These are phyloP conservation scores for Amphipyra tragopoginis DNA, from an alignment of 2,888 invertebrate species.

Conservation along the genomic window DNA sequence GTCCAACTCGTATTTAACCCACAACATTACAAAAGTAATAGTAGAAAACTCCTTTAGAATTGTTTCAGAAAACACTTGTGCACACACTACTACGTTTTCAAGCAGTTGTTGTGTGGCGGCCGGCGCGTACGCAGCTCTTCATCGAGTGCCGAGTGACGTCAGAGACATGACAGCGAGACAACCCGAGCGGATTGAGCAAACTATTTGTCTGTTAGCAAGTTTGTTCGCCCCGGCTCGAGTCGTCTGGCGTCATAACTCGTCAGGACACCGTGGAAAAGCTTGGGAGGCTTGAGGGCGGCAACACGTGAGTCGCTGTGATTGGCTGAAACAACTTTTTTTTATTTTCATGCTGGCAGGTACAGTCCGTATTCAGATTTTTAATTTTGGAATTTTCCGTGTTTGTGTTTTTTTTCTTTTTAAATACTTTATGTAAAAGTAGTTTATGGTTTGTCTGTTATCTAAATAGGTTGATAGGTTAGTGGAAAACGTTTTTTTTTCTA, in stretches of 20 bases:
- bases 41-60: slow-evolving; percentile 88
- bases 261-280: slow-evolving; percentile 19
- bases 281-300: slow-evolving; percentile 14
- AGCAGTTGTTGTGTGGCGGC: slow-evolving; percentile 73
- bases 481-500: slow-evolving; percentile 5
- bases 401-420: background rate
- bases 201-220: slow-evolving; percentile 82
- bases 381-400: slow-evolving; percentile 10
- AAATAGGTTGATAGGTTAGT: background rate
- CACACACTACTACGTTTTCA: slow-evolving; percentile 80
- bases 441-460: background rate
- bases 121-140: slow-evolving; percentile 67
- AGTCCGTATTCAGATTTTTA: slow-evolving; percentile 4
- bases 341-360: slow-evolving; percentile 21
- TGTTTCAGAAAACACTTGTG: slow-evolving; percentile 88
- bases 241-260: slow-evolving; percentile 74
- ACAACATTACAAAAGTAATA: slow-evolving; percentile 83
- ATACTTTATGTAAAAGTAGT: background rate
- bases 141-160: slow-evolving; percentile 47
- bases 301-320: slow-evolving; percentile 68
- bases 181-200: slow-evolving; percentile 90
- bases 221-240: slow-evolving; percentile 91
- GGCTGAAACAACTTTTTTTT: slow-evolving; percentile 48
- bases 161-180: slow-evolving; percentile 71
- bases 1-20: slow-evolving; percentile 53